phyloP scores from a whole-genome alignment of 2,113 vertebrate genomes.

The Aldabrachelys gigantea region DNA sequence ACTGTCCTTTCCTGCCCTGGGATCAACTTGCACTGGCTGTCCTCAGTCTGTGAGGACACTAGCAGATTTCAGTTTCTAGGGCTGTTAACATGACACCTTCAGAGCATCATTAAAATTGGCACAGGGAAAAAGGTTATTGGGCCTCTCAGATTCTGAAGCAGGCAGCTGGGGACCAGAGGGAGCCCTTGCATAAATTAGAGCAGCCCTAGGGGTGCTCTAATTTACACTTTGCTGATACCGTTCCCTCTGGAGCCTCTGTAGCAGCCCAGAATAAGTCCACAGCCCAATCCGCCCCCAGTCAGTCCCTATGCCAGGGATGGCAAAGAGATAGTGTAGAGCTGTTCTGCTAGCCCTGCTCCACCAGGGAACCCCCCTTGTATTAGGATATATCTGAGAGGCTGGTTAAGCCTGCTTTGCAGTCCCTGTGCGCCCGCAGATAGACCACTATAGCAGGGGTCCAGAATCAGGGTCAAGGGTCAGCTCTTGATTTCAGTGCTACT shows the following conservation, averaged over 20 bases:
- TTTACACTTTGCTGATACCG: not conserved
- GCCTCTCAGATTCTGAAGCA: not conserved
- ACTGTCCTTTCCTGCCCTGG: not conserved
- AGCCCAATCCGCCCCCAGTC: not conserved
- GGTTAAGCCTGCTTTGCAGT: not conserved
- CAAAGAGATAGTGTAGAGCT: not conserved
- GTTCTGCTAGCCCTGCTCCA: not conserved
- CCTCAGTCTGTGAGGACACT: not conserved
- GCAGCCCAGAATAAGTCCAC: not conserved
- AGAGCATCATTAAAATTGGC: not conserved
- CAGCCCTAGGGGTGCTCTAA: not conserved
- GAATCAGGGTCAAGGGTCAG: not conserved
- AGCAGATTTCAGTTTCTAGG: not conserved
- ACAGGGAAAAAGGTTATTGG: not conserved
- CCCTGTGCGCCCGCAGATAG: not conserved
- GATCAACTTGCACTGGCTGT: constrained; percentile 15
- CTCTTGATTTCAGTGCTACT: not conserved
- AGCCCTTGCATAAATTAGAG: not conserved
- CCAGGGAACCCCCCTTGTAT: not conserved
- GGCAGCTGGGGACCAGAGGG: not conserved
- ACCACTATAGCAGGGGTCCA: not conserved
- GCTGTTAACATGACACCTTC: not conserved
- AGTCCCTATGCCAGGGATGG: not conserved
- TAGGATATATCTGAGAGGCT: not conserved
- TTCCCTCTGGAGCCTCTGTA: not conserved